A percentile compares a stretch with the other conserved stretches of the same genome.
These are phyloP conservation scores for Drosophila sturtevanti DNA, from an alignment of 1,140 invertebrate genomes.

Conservation along the genomic window DNA sequence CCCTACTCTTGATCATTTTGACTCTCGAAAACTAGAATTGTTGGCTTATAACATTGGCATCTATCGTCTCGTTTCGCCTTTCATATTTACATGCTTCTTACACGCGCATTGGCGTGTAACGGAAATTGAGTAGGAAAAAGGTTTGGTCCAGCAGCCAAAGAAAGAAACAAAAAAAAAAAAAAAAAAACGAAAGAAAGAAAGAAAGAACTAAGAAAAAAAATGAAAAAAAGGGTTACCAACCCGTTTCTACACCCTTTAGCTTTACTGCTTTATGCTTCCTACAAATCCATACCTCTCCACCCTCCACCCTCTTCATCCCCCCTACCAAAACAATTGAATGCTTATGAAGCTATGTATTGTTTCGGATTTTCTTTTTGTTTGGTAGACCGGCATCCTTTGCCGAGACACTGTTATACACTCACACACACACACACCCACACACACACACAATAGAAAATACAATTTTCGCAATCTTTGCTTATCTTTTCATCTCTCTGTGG, in stretches of 20 bases:
- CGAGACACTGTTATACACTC: conserved; percentile 36
- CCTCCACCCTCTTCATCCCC: neutral
- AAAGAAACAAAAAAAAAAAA: neutral
- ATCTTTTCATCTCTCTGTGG: conserved; percentile 74
- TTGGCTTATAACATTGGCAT: conserved; percentile 76
- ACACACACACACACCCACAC: conserved; percentile 2
- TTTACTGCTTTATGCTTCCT: no score
- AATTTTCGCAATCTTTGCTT: conserved; percentile 80
- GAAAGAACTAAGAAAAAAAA: neutral
- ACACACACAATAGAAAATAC: conserved; percentile 69
- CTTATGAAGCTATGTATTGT: conserved; percentile 47
- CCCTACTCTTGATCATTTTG: neutral
- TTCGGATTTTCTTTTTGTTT: conserved; percentile 68
- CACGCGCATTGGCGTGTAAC: conserved; percentile 76
- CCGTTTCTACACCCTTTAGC: no score
- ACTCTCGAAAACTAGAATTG: conserved; percentile 49
- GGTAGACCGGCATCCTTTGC: conserved; percentile 49
- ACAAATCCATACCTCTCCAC: neutral
- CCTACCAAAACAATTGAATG: conserved; percentile 55
- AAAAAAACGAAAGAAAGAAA: conserved; percentile 13
- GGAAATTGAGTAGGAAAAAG: conserved; percentile 70
- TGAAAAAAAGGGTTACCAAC: conserved; percentile 44
- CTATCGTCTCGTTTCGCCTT: conserved; percentile 57
- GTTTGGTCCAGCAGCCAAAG: conserved; percentile 48
- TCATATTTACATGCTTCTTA: conserved; percentile 80